Conservation (phyloP, 2,888 invertebrate genomes). For the Pristionchus maxplancki region DNA sequence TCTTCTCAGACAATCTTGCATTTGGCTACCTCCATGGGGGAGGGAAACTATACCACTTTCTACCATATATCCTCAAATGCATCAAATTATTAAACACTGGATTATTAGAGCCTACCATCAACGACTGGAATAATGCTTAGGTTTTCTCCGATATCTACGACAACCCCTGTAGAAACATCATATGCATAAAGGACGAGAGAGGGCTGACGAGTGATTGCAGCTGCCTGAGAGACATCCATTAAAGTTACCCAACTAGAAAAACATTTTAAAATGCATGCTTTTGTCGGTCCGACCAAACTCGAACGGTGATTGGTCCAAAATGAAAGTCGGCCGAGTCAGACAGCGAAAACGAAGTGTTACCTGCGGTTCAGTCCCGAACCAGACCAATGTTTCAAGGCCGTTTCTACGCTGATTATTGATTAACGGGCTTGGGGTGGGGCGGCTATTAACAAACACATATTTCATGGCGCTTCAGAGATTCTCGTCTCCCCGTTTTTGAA, state of each 20-base stretch:
- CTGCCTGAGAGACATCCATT: constrained; percentile 68
- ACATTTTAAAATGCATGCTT: too few relatives aligned
- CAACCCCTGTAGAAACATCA: constrained; percentile 82
- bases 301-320: too few relatives aligned
- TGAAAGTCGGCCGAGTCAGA: too few relatives aligned
- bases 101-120: constrained; percentile 79
- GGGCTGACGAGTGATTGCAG: constrained; percentile 81
- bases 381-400: too few relatives aligned
- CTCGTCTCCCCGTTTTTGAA: neutral
- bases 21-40: constrained; percentile 81
- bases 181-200: constrained; percentile 82
- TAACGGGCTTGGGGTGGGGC: too few relatives aligned
- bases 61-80: constrained; percentile 78
- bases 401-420: too few relatives aligned
- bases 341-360: too few relatives aligned
- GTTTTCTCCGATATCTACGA: constrained; percentile 82
- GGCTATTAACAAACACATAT: too few relatives aligned
- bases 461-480: too few relatives aligned
- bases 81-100: neutral
- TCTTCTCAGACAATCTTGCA: constrained; percentile 74
- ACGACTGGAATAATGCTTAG: constrained; percentile 82
- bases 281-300: too few relatives aligned
- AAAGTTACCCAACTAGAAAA: too few relatives aligned
- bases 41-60: constrained; percentile 81
- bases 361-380: too few relatives aligned